phyloP scores from a whole-genome alignment of 2,113 vertebrate species.

The Camelus bactrianus region DNA sequence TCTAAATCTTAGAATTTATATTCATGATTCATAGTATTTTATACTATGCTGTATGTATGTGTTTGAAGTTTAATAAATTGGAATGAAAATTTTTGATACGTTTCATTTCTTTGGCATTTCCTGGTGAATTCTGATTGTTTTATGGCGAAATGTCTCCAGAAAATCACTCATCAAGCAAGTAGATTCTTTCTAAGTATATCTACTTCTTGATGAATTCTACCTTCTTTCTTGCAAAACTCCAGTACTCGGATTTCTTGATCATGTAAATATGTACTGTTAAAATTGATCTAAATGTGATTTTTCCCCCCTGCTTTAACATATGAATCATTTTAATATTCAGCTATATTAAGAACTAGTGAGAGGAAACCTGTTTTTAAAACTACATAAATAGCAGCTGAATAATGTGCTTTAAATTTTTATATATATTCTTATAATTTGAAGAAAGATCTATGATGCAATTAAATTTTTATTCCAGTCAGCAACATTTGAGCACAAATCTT shows the following conservation, averaged over 20 bases:
- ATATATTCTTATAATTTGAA: slow-evolving; percentile 1
- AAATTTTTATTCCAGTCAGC: background rate
- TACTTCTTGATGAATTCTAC: background rate
- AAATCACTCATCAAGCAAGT: background rate
- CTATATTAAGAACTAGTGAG: background rate
- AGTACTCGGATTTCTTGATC: background rate
- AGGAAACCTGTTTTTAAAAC: slow-evolving; percentile 51
- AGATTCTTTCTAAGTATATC: slow-evolving; percentile 30
- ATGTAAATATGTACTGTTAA: background rate
- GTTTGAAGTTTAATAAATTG: slow-evolving; percentile 36
- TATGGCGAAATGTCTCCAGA: slow-evolving; percentile 10
- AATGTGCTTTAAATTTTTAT: background rate
- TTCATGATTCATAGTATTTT: slow-evolving; percentile 34
- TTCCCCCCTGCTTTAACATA: background rate
- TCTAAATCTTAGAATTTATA: slow-evolving; percentile 31
- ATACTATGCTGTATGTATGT: background rate
- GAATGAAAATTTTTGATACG: slow-evolving; percentile 16
- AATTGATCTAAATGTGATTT: background rate
- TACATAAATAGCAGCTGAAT: background rate
- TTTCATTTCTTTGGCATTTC: slow-evolving; percentile 47
- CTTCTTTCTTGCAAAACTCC: slow-evolving; percentile 16
- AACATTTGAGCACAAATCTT: background rate
- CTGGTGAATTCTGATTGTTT: slow-evolving; percentile 12
- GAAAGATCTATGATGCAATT: background rate
- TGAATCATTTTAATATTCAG: slow-evolving; percentile 40